A percentile compares a stretch with the other conserved stretches of the same genome.
Conservation (phyloP, 1,140 invertebrate genomes). For the Heliothis virescens region DNA sequence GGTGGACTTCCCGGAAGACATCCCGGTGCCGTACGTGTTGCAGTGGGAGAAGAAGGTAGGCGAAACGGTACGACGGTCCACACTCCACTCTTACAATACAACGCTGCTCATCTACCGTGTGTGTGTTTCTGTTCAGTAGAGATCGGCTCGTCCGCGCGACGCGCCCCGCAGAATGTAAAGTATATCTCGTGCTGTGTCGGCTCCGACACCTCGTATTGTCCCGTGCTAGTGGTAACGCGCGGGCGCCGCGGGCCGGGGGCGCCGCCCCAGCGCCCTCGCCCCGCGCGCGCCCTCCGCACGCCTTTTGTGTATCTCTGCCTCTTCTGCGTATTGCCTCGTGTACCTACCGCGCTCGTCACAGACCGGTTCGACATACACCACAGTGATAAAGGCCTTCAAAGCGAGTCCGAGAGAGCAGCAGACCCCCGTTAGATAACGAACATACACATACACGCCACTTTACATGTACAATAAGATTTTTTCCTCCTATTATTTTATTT, state of each 20-base stretch:
- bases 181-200: constrained; percentile 76
- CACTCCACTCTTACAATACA: constrained; percentile 89
- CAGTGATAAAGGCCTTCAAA: constrained; percentile 86
- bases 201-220: constrained; percentile 72
- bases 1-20: constrained; percentile 97
- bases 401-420: constrained; percentile 87
- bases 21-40: constrained; percentile 97
- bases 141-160: constrained; percentile 79
- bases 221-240: constrained; percentile 75
- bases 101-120: constrained; percentile 85
- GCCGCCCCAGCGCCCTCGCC: constrained; percentile 66
- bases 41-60: constrained; percentile 99
- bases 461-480: constrained; percentile 74
- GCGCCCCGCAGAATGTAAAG: constrained; percentile 81
- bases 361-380: constrained; percentile 78
- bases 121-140: constrained; percentile 85
- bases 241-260: constrained; percentile 76
- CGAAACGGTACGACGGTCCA: constrained; percentile 95
- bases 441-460: constrained; percentile 83
- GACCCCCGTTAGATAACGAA: constrained; percentile 83
- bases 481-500: constrained; percentile 70
- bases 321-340: constrained; percentile 79
- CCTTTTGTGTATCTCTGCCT: constrained; percentile 78
- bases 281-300: constrained; percentile 73
- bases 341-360: constrained; percentile 68